These are phyloP conservation scores for Pollenia griseotomentosa DNA, from an alignment of 2,888 invertebrate species.

Conservation along the genomic window DNA sequence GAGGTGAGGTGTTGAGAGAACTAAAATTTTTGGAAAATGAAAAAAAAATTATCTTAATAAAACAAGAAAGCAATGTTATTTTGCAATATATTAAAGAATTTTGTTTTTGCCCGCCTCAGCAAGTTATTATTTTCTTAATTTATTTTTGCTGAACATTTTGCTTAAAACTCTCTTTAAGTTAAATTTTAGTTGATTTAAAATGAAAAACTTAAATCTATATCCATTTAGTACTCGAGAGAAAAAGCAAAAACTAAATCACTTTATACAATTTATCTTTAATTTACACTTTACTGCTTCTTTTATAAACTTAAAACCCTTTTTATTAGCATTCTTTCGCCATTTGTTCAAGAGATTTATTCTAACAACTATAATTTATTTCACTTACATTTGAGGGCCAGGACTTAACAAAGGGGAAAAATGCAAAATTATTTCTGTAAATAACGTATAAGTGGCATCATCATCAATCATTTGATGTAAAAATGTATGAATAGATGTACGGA, in stretches of 20 bases:
- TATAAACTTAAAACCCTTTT: conserved; percentile 45
- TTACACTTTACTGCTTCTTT: conserved; percentile 48
- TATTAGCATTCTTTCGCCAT: conserved; percentile 27
- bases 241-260: conserved; percentile 2
- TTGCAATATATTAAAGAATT: no score
- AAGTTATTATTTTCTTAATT: background rate
- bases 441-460: conserved; percentile 59
- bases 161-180: background rate
- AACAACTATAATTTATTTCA: conserved; percentile 42
- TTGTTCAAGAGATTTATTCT: conserved; percentile 38
- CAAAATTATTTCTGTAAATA: conserved; percentile 60
- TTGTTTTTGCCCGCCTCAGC: no score
- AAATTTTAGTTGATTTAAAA: background rate
- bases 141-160: background rate
- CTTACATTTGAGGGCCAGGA: background rate
- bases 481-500: background rate
- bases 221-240: background rate
- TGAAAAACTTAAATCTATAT: background rate
- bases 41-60: no score
- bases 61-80: no score
- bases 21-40: no score
- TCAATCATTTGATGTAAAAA: conserved; percentile 60
- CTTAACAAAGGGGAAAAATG: background rate
- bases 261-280: conserved; percentile 49
- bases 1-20: no score